A percentile compares a stretch with the other conserved stretches of the same genome.
Evolutionary conservation across 64 coral and sea anemone genomes (phyloP).

Genomic region (Stylophora pistillata): DNA sequence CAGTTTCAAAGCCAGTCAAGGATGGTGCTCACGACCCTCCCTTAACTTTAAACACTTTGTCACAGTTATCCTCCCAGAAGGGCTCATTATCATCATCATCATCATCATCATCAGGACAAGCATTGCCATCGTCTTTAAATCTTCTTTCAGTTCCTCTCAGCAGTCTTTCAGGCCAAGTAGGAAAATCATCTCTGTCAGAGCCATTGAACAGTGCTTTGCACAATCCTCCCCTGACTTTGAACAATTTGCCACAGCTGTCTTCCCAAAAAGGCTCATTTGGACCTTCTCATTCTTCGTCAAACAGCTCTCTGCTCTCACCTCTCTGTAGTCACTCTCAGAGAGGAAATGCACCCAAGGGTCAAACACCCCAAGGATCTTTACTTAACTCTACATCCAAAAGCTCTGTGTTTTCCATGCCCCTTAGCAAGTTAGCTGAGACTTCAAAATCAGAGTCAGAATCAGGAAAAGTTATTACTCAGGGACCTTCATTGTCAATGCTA

Average conservation of each 20-base stretch:
- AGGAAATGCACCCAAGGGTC: too few relatives aligned
- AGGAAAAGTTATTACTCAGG: neutral
- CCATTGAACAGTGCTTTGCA: neutral
- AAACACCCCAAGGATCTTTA: too few relatives aligned
- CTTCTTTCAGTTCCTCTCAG: slow-evolving; percentile 34
- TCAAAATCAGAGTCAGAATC: neutral
- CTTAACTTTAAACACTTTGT: too few relatives aligned
- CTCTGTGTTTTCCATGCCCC: neutral
- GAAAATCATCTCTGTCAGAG: neutral
- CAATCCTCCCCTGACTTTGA: neutral
- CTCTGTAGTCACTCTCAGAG: too few relatives aligned
- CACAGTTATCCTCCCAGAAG: too few relatives aligned
- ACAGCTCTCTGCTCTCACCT: neutral
- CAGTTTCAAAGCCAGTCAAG: too few relatives aligned
- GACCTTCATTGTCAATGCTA: neutral
- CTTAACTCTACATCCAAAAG: too few relatives aligned
- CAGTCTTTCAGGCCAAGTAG: neutral
- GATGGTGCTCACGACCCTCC: too few relatives aligned
- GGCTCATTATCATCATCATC: too few relatives aligned
- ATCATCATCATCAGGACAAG: too few relatives aligned
- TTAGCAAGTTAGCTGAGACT: neutral
- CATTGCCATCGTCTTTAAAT: neutral
- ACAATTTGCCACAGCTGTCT: slow-evolving; percentile 11
- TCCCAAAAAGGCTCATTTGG: neutral
- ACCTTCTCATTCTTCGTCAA: neutral